These are phyloP conservation scores for Hirudinaria manillensis DNA, from an alignment of 2,888 invertebrate species.

Conservation along the genomic window DNA sequence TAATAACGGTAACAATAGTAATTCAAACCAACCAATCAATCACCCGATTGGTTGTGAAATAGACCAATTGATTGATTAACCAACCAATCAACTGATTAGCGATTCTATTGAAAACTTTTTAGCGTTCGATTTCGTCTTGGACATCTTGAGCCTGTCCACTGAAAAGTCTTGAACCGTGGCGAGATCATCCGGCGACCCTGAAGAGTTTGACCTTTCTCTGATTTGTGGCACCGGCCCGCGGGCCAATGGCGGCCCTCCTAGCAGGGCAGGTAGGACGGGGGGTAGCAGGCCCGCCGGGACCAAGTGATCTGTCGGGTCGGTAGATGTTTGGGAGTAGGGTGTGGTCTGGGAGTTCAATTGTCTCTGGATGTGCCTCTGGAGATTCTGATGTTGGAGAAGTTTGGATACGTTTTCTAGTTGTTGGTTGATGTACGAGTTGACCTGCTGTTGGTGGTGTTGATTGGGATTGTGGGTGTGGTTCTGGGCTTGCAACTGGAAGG, in stretches of 20 bases:
- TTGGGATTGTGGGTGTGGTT: too few relatives aligned
- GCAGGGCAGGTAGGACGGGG: not conserved
- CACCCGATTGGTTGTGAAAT: not conserved
- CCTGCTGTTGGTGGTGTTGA: constrained; percentile 5
- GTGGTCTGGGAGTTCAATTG: not conserved
- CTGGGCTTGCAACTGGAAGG: too few relatives aligned
- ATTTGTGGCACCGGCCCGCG: too few relatives aligned
- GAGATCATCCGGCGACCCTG: too few relatives aligned
- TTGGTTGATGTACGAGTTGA: not conserved
- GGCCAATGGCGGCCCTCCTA: too few relatives aligned
- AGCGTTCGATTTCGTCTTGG: not conserved
- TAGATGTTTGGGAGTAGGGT: not conserved
- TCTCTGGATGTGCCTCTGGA: not conserved
- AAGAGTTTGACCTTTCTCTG: too few relatives aligned
- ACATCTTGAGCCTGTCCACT: not conserved
- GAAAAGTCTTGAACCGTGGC: not conserved
- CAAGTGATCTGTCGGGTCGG: too few relatives aligned
- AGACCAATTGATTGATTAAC: not conserved
- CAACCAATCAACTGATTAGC: constrained; percentile 9
- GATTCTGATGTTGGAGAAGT: constrained; percentile 1
- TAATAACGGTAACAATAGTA: not conserved
- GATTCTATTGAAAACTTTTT: constrained; percentile 6
- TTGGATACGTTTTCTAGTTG: not conserved
- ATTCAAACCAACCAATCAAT: not conserved
- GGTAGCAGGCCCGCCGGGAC: not conserved